phyloP scores from a whole-genome alignment of 2,113 vertebrate species.

The Meriones unguiculatus region DNA sequence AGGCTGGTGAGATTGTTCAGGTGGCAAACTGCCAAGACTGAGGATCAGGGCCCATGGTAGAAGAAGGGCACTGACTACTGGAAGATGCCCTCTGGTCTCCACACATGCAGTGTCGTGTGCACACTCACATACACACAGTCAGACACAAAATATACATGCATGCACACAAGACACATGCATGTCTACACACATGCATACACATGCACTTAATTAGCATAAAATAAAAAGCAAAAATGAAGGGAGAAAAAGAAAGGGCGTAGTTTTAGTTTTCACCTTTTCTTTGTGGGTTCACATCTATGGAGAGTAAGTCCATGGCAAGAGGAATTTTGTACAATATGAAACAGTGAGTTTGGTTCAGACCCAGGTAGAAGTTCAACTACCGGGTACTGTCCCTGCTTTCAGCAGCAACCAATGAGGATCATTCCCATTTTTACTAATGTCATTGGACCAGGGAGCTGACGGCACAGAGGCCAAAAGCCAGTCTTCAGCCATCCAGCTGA shows the following conservation, averaged over 20 bases:
- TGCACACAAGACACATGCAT: not conserved
- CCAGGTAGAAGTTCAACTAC: not conserved
- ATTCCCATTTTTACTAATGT: not conserved
- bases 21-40: not conserved
- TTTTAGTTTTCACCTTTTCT: constrained; percentile 56
- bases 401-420: not conserved
- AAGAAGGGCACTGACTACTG: not conserved
- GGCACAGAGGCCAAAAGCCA: not conserved
- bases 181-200: not conserved
- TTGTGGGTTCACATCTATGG: constrained; percentile 19
- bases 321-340: constrained; percentile 29
- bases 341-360: constrained; percentile 24
- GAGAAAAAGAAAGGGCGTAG: not conserved
- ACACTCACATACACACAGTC: not conserved
- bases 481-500: not conserved
- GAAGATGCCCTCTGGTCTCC: not conserved
- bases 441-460: not conserved
- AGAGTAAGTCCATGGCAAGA: constrained; percentile 23
- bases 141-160: not conserved
- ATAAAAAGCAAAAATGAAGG: not conserved
- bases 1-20: not conserved
- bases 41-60: not conserved
- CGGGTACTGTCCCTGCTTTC: not conserved
- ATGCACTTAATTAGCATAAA: not conserved
- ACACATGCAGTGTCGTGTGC: not conserved